Evolutionary conservation across 2,797 vertebrate genomes (phyloP).

Genomic region (Eupleurogrammus muticus): DNA sequence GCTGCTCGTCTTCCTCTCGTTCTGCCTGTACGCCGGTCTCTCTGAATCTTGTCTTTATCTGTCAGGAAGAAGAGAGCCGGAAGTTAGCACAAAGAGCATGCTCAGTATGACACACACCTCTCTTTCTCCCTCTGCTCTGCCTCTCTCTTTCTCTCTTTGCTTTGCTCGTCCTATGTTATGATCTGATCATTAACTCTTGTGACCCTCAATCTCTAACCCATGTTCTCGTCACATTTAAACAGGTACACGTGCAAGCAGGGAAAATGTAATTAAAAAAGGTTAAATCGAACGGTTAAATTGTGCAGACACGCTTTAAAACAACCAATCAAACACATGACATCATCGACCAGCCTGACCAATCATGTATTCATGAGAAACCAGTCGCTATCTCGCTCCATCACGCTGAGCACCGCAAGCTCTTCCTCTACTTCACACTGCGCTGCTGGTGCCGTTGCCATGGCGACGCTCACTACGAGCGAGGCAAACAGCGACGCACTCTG

Average conservation of each 20-base stretch:
- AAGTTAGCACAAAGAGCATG: conserved; percentile 84
- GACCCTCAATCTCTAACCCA: conserved; percentile 8
- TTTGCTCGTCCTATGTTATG: conserved; percentile 54
- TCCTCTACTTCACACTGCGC: conserved; percentile 82
- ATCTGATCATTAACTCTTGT: conserved; percentile 70
- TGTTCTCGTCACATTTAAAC: conserved; percentile 18
- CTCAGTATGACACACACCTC: conserved; percentile 73
- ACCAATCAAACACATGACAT: conserved; percentile 43
- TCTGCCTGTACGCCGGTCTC: conserved; percentile 45
- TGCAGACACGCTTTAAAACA: neutral
- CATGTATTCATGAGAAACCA: conserved; percentile 14
- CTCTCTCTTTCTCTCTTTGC: conserved; percentile 8
- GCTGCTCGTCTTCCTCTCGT: conserved; percentile 32
- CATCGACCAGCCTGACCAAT: conserved; percentile 46
- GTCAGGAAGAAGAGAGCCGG: conserved; percentile 82
- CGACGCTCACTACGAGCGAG: conserved; percentile 76
- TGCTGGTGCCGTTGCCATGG: conserved; percentile 83
- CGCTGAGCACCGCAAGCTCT: conserved; percentile 65
- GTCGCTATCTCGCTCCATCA: conserved; percentile 47
- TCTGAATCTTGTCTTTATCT: conserved; percentile 64
- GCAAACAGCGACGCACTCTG: conserved; percentile 81
- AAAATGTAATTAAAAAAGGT: neutral
- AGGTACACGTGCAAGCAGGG: neutral
- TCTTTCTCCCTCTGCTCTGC: conserved; percentile 10
- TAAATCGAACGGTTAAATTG: neutral